Conservation (phyloP, 2,797 vertebrate species). For the Pseudochaenichthys georgianus region DNA sequence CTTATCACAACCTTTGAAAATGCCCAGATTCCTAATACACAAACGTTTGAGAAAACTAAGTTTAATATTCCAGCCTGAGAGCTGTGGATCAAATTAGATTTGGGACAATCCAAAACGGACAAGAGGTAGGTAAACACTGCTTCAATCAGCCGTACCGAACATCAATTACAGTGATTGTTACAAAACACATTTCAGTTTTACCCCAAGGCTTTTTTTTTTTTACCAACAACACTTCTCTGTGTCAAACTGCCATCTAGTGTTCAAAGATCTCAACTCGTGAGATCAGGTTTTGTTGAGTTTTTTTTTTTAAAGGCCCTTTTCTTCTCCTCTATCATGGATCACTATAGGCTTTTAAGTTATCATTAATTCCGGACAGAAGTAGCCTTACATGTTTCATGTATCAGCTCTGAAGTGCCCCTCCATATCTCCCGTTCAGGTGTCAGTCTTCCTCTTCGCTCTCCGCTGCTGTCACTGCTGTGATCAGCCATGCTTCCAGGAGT, state of each 20-base stretch:
- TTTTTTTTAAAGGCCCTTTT: background rate
- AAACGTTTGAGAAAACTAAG: background rate
- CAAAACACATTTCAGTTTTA: constrained; percentile 21
- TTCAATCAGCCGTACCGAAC: constrained; percentile 49
- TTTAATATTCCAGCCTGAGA: constrained; percentile 35
- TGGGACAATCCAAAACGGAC: constrained; percentile 45
- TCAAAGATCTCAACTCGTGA: constrained; percentile 5
- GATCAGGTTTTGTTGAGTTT: constrained; percentile 3
- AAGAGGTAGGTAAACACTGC: constrained; percentile 25
- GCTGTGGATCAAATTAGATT: constrained; percentile 40
- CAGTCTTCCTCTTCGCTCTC: constrained; percentile 15
- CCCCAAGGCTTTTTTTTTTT: background rate
- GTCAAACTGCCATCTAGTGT: constrained; percentile 74
- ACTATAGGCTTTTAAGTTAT: background rate
- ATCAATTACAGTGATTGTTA: constrained; percentile 36
- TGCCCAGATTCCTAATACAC: background rate
- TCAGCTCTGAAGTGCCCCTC: constrained; percentile 32
- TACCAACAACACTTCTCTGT: constrained; percentile 29
- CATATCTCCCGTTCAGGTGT: constrained; percentile 22
- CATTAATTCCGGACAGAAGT: constrained; percentile 18
- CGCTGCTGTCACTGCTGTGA: constrained; percentile 45
- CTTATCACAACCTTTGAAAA: constrained; percentile 2
- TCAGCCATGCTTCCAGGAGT: constrained; percentile 59
- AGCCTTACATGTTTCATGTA: constrained; percentile 18
- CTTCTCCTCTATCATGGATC: constrained; percentile 17